phyloP scores from a whole-genome alignment of 2,797 vertebrate genomes.

The Monodelphis domestica region DNA sequence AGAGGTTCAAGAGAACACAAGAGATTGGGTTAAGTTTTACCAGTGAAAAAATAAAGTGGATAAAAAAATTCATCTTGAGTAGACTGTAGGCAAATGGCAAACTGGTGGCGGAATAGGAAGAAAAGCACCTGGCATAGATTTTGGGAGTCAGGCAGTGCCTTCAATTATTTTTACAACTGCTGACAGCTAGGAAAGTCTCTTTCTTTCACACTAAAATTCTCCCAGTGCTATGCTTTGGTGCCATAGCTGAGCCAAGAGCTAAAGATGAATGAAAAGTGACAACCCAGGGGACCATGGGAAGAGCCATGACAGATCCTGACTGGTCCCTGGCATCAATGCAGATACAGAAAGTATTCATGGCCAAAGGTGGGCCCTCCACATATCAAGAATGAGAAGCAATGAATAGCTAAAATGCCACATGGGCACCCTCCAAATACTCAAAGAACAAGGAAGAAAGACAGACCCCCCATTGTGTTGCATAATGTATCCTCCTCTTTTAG shows the following conservation, averaged over 20 bases:
- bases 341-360: not conserved
- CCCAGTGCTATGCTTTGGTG: not conserved
- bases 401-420: not conserved
- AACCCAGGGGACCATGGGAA: not conserved
- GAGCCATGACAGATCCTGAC: not conserved
- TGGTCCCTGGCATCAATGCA: not conserved
- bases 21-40: not conserved
- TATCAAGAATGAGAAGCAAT: not conserved
- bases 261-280: not conserved
- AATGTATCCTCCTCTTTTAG: not conserved
- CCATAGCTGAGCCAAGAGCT: not conserved
- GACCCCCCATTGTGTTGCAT: not conserved
- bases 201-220: not conserved
- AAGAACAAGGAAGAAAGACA: not conserved
- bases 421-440: not conserved
- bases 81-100: not conserved
- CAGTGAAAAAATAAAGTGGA: not conserved
- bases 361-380: not conserved
- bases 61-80: not conserved
- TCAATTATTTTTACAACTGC: not conserved
- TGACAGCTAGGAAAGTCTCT: not conserved
- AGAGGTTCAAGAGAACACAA: not conserved
- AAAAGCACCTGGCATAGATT: not conserved
- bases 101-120: not conserved
- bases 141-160: not conserved